A percentile compares a stretch with the other conserved stretches of the same genome.
Conservation (phyloP, 1,140 invertebrate genomes). For the Samia ricini region DNA sequence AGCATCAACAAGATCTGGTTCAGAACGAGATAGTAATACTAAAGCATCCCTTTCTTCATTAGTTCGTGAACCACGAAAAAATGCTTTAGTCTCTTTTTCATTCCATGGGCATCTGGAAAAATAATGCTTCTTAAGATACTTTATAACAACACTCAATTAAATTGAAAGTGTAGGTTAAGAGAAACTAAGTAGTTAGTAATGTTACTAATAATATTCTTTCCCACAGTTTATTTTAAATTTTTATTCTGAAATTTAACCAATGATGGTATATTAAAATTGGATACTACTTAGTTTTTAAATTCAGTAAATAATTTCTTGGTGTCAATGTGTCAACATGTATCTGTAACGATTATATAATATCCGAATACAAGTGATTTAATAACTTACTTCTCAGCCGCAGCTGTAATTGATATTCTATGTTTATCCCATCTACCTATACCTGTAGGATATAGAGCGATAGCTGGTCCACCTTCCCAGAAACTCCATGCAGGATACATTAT, state of each 20-base stretch:
- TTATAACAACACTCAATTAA: background rate
- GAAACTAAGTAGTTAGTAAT: too few species aligned
- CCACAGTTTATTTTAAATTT: too few species aligned
- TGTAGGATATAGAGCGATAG: constrained; percentile 93
- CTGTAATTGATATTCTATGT: constrained; percentile 84
- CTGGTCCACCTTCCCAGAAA: constrained; percentile 98
- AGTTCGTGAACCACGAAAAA: constrained; percentile 97
- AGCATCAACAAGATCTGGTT: constrained; percentile 91
- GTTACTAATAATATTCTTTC: too few species aligned
- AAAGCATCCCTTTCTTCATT: constrained; percentile 93
- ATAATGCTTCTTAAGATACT: background rate
- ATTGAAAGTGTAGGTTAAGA: background rate
- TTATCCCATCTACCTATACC: constrained; percentile 96
- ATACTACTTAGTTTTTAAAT: too few species aligned
- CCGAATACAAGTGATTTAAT: too few species aligned
- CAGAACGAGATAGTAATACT: constrained; percentile 89
- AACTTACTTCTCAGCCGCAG: constrained; percentile 79
- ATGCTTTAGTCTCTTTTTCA: constrained; percentile 86
- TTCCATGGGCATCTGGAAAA: constrained; percentile 84
- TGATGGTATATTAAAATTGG: too few species aligned
- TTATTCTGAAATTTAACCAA: too few species aligned
- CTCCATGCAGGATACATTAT: constrained; percentile 98
- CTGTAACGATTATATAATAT: too few species aligned
- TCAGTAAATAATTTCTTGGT: too few species aligned
- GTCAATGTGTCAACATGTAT: too few species aligned